phyloP scores from a whole-genome alignment of 2,797 vertebrate species.

The Bovichtus diacanthus region DNA sequence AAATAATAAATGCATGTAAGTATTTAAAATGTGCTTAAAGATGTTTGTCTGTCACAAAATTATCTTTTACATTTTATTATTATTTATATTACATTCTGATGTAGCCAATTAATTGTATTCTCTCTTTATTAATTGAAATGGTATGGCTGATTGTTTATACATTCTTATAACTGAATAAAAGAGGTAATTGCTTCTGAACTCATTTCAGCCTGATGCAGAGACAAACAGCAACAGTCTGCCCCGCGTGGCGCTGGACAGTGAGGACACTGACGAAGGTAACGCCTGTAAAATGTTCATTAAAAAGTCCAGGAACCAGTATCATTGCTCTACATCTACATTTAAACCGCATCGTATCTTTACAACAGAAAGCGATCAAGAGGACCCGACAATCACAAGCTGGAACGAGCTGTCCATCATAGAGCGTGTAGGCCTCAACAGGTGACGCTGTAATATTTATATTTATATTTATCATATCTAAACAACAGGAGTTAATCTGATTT shows the following conservation, averaged over 20 bases:
- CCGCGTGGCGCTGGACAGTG: conserved; percentile 49
- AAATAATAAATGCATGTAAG: too few relatives aligned
- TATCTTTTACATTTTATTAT: too few relatives aligned
- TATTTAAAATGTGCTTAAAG: too few relatives aligned
- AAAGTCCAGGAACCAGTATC: neutral
- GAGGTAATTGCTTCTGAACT: conserved; percentile 10
- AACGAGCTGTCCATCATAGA: conserved; percentile 81
- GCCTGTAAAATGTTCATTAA: neutral
- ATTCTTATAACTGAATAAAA: too few relatives aligned
- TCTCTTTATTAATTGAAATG: too few relatives aligned
- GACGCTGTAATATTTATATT: neutral
- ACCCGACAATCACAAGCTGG: conserved; percentile 51
- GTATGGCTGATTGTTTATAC: too few relatives aligned
- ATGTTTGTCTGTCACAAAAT: too few relatives aligned
- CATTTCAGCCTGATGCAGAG: conserved; percentile 60
- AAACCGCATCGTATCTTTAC: neutral
- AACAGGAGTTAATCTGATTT: neutral
- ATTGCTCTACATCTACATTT: neutral
- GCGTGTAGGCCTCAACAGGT: conserved; percentile 83
- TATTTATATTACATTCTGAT: too few relatives aligned
- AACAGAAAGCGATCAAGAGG: conserved; percentile 76
- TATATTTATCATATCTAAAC: neutral
- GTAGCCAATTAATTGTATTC: too few relatives aligned
- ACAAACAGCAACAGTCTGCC: conserved; percentile 5
- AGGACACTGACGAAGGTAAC: conserved; percentile 82